Base-by-base conservation (phyloP, 2,113 vertebrate species). In the Tapirus terrestris region DNA sequence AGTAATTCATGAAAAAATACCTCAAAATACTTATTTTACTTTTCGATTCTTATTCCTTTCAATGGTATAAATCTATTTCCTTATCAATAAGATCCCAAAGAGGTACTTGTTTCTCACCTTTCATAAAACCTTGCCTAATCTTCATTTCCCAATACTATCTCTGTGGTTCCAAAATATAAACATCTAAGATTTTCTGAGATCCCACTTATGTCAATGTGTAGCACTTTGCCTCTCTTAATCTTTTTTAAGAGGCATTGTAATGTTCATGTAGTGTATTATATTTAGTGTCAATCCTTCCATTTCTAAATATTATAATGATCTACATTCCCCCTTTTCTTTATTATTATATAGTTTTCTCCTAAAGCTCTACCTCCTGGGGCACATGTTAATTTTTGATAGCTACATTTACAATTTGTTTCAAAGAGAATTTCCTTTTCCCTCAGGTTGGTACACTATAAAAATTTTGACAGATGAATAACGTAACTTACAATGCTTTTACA, bases 391-490 rank as follows among this genome's bases (percentile, higher is more conserved):
- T 92, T 91, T 89, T 58, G 4, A 72, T 56, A 83, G 45, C 14
- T 90, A 67, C 29, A 75, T 80, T 93, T 94, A 87, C 0, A 76
- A 43, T 67, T 83, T 60, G 10, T 86, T 45, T 92, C 72, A 89
- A 84, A 92, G 21, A 92, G 9, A 60, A 91, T 90, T 95, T 89
- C 12, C 8, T 84, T 91, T 88, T 79, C 45, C 48, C 6, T 92
- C 21, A 61, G 43, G 9, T 84, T 80, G 8, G 29, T 25, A 56
- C 4, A 58, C 9, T 56, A 68, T 53, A 77, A 25, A 87, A 63
- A 72, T 68, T 82, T 76, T 79, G 31, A 91, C 12, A 72, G 36
- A n/a, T 73, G 29, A 76, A 36, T 79, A 80, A 60, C 27, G 63
- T 65, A 45, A 45, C 27, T 70, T 76, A 67, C 29, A 53, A 39